Conservation (phyloP, 2,888 invertebrate genomes). For the Brachypalpus laphriformis region DNA sequence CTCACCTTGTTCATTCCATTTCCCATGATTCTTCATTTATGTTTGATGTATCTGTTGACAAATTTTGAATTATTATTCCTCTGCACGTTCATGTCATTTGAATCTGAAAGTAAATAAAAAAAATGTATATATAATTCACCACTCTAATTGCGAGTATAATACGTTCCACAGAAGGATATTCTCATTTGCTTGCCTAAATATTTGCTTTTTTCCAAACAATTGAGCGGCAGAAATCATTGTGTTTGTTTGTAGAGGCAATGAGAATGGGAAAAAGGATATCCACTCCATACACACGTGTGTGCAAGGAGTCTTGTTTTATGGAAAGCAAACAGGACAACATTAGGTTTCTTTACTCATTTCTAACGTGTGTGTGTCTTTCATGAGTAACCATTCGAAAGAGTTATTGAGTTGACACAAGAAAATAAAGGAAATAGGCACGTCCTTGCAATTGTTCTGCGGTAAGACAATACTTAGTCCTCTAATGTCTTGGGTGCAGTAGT, state of each 20-base stretch:
- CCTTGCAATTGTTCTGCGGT: slow-evolving; percentile 27
- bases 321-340: not conserved
- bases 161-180: slow-evolving; percentile 16
- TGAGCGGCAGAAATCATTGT: slow-evolving; percentile 7
- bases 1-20: slow-evolving; percentile 96
- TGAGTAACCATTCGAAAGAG: slow-evolving; percentile 57
- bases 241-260: not conserved
- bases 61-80: slow-evolving; percentile 45
- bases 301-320: not conserved
- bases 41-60: slow-evolving; percentile 66
- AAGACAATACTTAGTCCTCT: slow-evolving; percentile 34
- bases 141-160: not conserved
- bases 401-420: slow-evolving; percentile 65
- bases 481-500: slow-evolving; percentile 51
- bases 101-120: slow-evolving; percentile 51
- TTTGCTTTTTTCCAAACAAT: slow-evolving; percentile 37
- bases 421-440: slow-evolving; percentile 32
- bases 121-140: not conserved
- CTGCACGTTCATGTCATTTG: slow-evolving; percentile 6
- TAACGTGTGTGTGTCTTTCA: not conserved
- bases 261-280: not conserved
- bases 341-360: slow-evolving; percentile 4
- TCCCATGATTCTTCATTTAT: slow-evolving; percentile 86
- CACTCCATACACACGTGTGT: not conserved
- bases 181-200: slow-evolving; percentile 27